These are phyloP conservation scores for Stratiomys singularior DNA, from an alignment of 2,888 invertebrate species.

Conservation along the genomic window DNA sequence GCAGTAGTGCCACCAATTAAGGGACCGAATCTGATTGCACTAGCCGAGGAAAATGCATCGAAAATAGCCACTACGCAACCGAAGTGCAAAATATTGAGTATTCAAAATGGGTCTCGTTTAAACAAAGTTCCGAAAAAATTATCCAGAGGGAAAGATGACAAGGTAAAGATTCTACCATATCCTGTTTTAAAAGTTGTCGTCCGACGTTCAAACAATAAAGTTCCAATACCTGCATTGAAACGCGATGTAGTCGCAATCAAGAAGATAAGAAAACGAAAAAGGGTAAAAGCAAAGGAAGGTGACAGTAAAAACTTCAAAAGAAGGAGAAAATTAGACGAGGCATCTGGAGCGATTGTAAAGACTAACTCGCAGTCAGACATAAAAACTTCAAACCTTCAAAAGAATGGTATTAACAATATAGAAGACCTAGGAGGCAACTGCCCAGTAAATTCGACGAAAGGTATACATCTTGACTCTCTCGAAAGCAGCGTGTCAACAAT, in stretches of 20 bases:
- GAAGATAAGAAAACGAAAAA: conserved; percentile 39
- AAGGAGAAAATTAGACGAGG: background rate
- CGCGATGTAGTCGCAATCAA: conserved; percentile 32
- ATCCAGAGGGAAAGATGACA: conserved; percentile 46
- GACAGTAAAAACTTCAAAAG: background rate
- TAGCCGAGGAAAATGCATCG: background rate
- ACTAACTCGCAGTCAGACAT: too few relatives aligned
- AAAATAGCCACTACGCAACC: background rate
- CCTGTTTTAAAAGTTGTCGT: conserved; percentile 49
- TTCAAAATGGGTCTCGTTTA: conserved; percentile 21
- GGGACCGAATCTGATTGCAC: background rate
- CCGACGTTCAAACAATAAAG: conserved; percentile 49
- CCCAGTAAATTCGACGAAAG: background rate
- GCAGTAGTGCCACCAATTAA: background rate
- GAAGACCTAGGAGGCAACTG: background rate
- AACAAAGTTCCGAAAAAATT: conserved; percentile 26
- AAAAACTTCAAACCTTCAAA: background rate
- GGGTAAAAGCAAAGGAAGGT: background rate
- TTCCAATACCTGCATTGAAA: conserved; percentile 50
- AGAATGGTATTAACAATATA: background rate
- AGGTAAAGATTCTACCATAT: conserved; percentile 49
- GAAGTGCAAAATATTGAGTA: conserved; percentile 38
- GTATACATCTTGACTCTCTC: background rate
- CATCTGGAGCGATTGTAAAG: too few relatives aligned
- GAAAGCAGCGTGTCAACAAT: background rate